phyloP scores from a whole-genome alignment of 2,113 vertebrate species.

The Bolborhynchus lineola region DNA sequence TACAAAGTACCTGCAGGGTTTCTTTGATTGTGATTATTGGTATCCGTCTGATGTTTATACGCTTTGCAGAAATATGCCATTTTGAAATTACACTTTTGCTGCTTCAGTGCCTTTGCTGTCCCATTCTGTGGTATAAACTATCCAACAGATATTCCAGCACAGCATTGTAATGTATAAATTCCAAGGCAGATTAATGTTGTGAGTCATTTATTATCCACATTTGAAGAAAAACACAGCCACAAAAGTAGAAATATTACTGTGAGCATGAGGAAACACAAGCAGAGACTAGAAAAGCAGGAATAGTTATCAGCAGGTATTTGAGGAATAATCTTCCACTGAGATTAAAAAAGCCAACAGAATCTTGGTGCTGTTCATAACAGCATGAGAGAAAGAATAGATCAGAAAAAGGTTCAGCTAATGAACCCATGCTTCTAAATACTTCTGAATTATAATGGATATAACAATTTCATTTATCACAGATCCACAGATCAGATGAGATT shows the following conservation, averaged over 20 bases:
- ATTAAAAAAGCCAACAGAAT: background rate
- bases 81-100: slow-evolving; percentile 5
- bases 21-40: background rate
- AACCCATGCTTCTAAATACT: background rate
- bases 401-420: background rate
- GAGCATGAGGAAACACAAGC: background rate
- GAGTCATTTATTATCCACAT: slow-evolving; percentile 21
- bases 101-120: background rate
- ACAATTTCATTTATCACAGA: background rate
- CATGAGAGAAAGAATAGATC: background rate
- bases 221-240: background rate
- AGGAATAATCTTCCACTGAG: background rate
- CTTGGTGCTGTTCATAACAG: background rate
- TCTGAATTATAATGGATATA: background rate
- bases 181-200: background rate
- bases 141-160: background rate
- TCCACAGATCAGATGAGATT: background rate
- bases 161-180: background rate
- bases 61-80: background rate
- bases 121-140: background rate
- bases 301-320: background rate
- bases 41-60: slow-evolving; percentile 17
- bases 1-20: background rate
- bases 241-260: background rate
- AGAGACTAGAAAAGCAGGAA: background rate